Conservation (phyloP, 2,113 vertebrate genomes). For the Orthonyx spaldingii region DNA sequence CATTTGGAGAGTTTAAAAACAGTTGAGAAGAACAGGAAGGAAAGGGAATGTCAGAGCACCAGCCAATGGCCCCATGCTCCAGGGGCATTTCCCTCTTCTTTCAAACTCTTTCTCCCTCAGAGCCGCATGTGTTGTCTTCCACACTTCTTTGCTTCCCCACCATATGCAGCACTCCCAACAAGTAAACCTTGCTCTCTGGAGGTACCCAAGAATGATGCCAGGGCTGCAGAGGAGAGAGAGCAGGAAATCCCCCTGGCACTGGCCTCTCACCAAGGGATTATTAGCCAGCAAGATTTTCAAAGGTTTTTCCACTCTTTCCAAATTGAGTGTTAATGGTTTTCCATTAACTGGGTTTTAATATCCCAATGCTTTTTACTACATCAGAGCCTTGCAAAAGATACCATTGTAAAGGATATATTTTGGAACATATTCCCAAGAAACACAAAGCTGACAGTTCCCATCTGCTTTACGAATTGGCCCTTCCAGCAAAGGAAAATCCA, state of each 20-base stretch:
- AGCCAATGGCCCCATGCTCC: neutral
- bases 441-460: slow-evolving; percentile 14
- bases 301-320: neutral
- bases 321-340: neutral
- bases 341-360: neutral
- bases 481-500: slow-evolving; percentile 20
- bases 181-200: neutral
- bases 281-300: neutral
- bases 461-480: neutral
- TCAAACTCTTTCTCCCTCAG: neutral
- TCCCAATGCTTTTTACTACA: neutral
- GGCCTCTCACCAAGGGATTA: neutral
- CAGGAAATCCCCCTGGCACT: neutral
- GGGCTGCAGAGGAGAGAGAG: neutral
- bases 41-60: neutral
- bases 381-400: neutral
- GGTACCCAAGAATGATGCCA: neutral
- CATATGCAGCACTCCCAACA: neutral
- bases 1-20: neutral
- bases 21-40: neutral
- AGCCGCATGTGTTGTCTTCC: neutral
- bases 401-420: neutral
- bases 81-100: neutral
- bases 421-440: slow-evolving; percentile 12
- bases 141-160: neutral